A percentile compares a stretch with the other conserved stretches of the same genome.
Evolutionary conservation across 92 coral and sea anemone genomes (phyloP).

Genomic region (Palythoa grandiflora): DNA sequence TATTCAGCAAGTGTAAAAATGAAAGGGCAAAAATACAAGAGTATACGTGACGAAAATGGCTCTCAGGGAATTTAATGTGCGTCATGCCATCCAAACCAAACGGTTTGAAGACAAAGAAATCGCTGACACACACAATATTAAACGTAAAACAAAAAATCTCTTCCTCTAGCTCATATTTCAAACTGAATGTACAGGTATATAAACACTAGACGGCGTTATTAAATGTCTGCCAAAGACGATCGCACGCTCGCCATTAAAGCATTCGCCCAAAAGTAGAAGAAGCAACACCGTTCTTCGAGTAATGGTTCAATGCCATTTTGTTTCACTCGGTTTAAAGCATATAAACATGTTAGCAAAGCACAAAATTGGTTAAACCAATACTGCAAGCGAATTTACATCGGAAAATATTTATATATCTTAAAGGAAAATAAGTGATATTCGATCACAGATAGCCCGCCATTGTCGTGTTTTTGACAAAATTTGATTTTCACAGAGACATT

Average conservation of each 20-base stretch:
- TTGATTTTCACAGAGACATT: neutral
- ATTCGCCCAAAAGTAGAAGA: constrained; percentile 10
- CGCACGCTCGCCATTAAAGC: neutral
- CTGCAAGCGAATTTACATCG: neutral
- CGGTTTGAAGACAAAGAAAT: neutral
- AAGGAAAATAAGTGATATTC: neutral
- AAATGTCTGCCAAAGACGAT: neutral
- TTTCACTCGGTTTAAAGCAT: neutral
- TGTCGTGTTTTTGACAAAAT: neutral
- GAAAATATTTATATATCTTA: neutral
- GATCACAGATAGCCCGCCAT: constrained; percentile 27
- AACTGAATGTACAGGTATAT: neutral
- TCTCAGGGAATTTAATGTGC: neutral
- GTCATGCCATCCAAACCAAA: neutral
- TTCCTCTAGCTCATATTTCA: neutral
- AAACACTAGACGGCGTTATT: neutral
- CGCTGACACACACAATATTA: neutral
- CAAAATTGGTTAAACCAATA: neutral
- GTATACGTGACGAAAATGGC: neutral
- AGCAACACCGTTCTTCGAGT: neutral
- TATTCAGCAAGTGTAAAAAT: neutral
- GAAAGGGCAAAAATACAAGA: neutral
- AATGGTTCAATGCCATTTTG: neutral
- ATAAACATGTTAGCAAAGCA: neutral
- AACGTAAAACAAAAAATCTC: neutral